Evolutionary conservation across 2,888 invertebrate genomes (phyloP).

Genomic region (Parnassius glacialis): DNA sequence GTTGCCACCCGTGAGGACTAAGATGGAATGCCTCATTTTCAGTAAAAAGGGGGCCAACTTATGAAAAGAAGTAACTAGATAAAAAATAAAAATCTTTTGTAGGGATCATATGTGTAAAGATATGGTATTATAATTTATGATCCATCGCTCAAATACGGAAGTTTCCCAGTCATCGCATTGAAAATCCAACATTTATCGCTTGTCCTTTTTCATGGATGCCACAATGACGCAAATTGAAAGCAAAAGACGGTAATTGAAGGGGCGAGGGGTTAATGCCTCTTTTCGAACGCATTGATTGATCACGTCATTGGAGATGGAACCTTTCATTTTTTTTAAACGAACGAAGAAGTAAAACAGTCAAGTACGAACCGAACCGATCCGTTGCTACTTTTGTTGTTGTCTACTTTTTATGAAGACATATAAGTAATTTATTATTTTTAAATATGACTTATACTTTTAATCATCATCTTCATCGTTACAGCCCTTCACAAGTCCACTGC

Average conservation of each 20-base stretch:
- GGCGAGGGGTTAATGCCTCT: slow-evolving; percentile 70
- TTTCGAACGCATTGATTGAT: slow-evolving; percentile 69
- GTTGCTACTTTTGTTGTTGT: too few species aligned
- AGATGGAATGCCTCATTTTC: too few species aligned
- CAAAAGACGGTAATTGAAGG: slow-evolving; percentile 77
- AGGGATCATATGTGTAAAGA: background rate
- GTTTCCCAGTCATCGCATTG: slow-evolving; percentile 26
- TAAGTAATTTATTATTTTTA: too few species aligned
- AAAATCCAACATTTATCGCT: slow-evolving; percentile 53
- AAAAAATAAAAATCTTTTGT: background rate
- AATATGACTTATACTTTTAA: too few species aligned
- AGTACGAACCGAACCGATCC: too few species aligned
- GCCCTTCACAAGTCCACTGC: too few species aligned
- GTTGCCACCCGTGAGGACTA: too few species aligned
- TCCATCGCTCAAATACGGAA: slow-evolving; percentile 15
- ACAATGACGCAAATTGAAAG: slow-evolving; percentile 77
- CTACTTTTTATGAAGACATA: too few species aligned
- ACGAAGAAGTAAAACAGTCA: background rate
- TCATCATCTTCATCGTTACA: too few species aligned
- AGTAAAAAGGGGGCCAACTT: too few species aligned
- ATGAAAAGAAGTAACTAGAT: background rate
- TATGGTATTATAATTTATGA: background rate
- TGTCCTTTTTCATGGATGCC: slow-evolving; percentile 59
- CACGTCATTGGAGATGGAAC: slow-evolving; percentile 62
- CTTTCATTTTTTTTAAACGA: slow-evolving; percentile 50